A percentile compares a stretch with the other conserved stretches of the same genome.
Evolutionary conservation across 2,888 invertebrate genomes (phyloP).

Genomic region (Nephrotoma flavescens): DNA sequence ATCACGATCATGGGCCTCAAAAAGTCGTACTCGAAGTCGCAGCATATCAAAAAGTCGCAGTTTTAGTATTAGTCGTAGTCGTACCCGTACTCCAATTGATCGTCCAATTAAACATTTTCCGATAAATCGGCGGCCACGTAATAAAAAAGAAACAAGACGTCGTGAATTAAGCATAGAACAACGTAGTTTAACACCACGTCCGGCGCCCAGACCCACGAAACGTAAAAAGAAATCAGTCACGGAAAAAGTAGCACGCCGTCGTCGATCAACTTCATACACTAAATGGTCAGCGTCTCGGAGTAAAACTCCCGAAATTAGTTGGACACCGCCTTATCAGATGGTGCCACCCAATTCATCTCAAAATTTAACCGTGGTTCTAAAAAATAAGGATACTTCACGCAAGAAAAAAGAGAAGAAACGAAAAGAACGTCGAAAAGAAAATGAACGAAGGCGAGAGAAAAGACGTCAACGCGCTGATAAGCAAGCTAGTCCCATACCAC

Average conservation of each 20-base stretch:
- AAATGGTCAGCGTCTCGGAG: slow-evolving; percentile 21
- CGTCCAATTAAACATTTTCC: not conserved
- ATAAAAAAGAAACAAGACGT: not conserved
- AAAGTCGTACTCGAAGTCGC: not conserved
- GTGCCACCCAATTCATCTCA: slow-evolving; percentile 29
- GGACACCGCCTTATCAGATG: slow-evolving; percentile 43
- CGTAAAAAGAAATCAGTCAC: slow-evolving; percentile 14
- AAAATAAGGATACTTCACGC: slow-evolving; percentile 35
- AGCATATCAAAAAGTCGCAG: slow-evolving; percentile 1
- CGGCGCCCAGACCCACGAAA: slow-evolving; percentile 12
- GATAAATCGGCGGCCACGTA: not conserved
- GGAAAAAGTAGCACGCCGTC: slow-evolving; percentile 16
- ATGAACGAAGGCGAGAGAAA: slow-evolving; percentile 31
- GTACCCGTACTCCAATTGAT: not conserved
- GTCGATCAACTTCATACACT: not conserved
- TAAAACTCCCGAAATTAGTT: slow-evolving; percentile 28
- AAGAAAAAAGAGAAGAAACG: slow-evolving; percentile 28
- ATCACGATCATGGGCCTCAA: not conserved
- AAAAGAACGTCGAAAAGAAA: slow-evolving; percentile 34
- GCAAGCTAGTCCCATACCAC: slow-evolving; percentile 31
- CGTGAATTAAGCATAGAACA: not conserved
- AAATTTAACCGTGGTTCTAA: slow-evolving; percentile 42
- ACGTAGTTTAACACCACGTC: slow-evolving; percentile 14
- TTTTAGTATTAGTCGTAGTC: not conserved
- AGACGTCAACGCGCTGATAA: slow-evolving; percentile 21